phyloP scores from a whole-genome alignment of 2,113 vertebrate genomes.

The Serilophus lunatus region DNA sequence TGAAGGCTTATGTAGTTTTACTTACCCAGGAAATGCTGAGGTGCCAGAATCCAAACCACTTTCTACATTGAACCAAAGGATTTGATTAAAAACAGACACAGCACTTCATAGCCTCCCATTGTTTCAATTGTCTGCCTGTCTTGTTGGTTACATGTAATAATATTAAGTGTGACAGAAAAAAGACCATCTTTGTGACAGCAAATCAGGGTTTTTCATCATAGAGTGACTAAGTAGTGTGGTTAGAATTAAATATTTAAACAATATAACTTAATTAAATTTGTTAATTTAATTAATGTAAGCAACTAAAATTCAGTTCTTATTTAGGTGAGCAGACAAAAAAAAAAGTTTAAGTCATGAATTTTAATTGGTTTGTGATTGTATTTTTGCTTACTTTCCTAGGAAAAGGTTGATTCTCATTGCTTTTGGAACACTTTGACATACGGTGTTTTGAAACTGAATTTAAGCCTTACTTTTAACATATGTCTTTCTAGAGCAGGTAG shows the following conservation, averaged over 20 bases:
- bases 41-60: neutral
- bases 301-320: neutral
- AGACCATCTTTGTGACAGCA: neutral
- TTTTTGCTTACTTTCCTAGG: neutral
- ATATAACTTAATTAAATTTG: neutral
- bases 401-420: neutral
- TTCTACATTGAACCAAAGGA: neutral
- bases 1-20: neutral
- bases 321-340: neutral
- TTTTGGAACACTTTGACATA: neutral
- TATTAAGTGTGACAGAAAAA: neutral
- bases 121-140: neutral
- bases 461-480: neutral
- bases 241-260: neutral
- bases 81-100: neutral
- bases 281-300: neutral
- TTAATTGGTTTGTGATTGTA: neutral
- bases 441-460: neutral
- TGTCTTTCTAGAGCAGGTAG: neutral
- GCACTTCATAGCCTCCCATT: neutral
- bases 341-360: neutral
- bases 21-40: neutral
- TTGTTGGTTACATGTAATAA: neutral
- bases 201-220: neutral
- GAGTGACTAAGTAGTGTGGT: neutral